Percentiles rank a stretch among this genome's conserved stretches.
Conservation (phyloP, 2,113 vertebrate genomes). For the Nannospalax galili region DNA sequence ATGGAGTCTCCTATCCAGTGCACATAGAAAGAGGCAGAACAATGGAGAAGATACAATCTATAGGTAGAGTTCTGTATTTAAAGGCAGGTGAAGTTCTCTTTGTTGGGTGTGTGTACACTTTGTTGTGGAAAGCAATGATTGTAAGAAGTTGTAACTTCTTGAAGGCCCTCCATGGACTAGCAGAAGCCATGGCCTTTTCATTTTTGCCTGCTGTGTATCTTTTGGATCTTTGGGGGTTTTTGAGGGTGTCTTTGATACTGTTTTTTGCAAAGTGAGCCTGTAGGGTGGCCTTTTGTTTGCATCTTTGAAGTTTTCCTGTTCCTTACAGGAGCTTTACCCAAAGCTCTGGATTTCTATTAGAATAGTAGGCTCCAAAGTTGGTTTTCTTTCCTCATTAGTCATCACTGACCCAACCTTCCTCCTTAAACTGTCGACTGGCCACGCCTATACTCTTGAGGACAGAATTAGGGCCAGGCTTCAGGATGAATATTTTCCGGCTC, state of each 20-base stretch:
- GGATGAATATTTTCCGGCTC: conserved; percentile 70
- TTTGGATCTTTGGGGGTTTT: background rate
- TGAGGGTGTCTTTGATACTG: background rate
- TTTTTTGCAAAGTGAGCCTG: conserved; percentile 3
- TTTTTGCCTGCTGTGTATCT: background rate
- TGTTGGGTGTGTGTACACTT: conserved; percentile 29
- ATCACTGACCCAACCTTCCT: conserved; percentile 59
- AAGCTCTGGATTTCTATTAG: conserved; percentile 53
- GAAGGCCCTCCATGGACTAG: background rate
- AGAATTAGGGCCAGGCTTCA: conserved; percentile 64
- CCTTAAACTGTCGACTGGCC: conserved; percentile 65
- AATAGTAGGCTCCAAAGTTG: conserved; percentile 57
- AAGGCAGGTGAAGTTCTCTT: conserved; percentile 24
- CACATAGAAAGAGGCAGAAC: background rate
- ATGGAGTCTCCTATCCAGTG: conserved; percentile 3
- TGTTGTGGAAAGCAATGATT: conserved; percentile 34
- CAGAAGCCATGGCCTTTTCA: conserved; percentile 13
- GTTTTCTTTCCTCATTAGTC: conserved; percentile 71
- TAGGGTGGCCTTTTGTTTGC: background rate
- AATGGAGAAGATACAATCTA: background rate
- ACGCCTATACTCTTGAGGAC: conserved; percentile 63
- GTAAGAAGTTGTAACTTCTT: conserved; percentile 34
- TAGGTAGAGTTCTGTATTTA: background rate
- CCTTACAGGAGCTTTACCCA: conserved; percentile 6
- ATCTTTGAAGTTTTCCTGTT: conserved; percentile 19